phyloP scores from a whole-genome alignment of 2,113 vertebrate species.

The Salvelinus sp. region DNA sequence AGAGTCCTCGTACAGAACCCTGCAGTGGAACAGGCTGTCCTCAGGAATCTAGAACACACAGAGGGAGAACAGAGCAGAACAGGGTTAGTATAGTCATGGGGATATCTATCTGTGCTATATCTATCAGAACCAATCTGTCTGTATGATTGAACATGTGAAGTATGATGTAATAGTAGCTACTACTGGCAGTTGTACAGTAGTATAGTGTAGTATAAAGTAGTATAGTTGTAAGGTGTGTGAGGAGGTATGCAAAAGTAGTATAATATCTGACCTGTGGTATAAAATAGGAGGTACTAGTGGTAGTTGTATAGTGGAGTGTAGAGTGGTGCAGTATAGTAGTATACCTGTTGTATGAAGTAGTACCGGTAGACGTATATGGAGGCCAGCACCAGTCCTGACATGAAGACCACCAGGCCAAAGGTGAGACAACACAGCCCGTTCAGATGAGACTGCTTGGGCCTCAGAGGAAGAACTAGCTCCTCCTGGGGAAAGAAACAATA shows the following conservation, averaged over 20 bases:
- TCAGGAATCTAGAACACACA: constrained; percentile 75
- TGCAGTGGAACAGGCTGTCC: constrained; percentile 89
- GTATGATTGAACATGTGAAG: too few species aligned
- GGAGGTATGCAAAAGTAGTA: too few species aligned
- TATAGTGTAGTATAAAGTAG: too few species aligned
- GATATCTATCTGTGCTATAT: neutral
- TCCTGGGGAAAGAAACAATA: constrained; percentile 22
- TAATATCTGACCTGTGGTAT: too few species aligned
- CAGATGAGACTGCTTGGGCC: constrained; percentile 74
- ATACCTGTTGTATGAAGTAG: constrained; percentile 73
- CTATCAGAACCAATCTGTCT: too few species aligned
- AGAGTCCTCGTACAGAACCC: constrained; percentile 84
- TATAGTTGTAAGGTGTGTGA: too few species aligned
- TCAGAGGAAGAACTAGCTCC: constrained; percentile 62
- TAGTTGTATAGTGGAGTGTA: too few species aligned
- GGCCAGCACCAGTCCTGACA: constrained; percentile 83
- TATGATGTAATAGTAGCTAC: too few species aligned
- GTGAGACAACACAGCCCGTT: constrained; percentile 84
- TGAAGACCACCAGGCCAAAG: constrained; percentile 84
- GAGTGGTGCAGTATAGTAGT: too few species aligned
- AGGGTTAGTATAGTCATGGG: neutral
- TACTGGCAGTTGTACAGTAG: too few species aligned
- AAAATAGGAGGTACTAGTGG: too few species aligned
- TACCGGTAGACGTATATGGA: constrained; percentile 87
- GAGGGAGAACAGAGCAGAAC: constrained; percentile 21